Evolutionary conservation across 2,113 vertebrate species (phyloP), one percentile per base, ranked within the genome.

Genomic region (Neoarius graeffei): DNA sequence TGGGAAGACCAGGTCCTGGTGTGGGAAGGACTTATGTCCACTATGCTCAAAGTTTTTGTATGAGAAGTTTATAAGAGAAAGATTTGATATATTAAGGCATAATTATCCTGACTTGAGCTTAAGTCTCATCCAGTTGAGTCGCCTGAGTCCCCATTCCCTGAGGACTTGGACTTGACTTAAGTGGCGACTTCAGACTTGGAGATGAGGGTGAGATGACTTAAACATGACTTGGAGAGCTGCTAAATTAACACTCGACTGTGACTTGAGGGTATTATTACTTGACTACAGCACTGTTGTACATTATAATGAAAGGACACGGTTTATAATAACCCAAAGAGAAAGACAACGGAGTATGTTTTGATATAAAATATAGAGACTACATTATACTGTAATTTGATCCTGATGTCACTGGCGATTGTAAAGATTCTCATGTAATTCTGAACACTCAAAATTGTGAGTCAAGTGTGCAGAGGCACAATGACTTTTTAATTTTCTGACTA

Each of bases 401-500:
- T 87, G 87, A 82, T 89, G 87, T 88, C 87, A 91, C 82, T 85
- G 90, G 84, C 87, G 83, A 90, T 92, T 87, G 87, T 92, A 88
- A 88, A 91, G 85, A 93, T 90, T 93, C 89, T 89, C 88, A 93
- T 90, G 76, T 91, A 90, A 94, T 93, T 91, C 91, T 86, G 79
- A 89, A 69, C 87, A 89, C 88, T 92, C 87, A 35, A 59, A 82
- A 42, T 7, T 84, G 86, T 80, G 81, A 91, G 91, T 92, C 92
- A 88, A 87, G 90, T n/a, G 81, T 91, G 89, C 81, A 92, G 85
- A 90, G 90, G 79, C 7, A 84, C 90, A 87, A 94, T 92, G 89
- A 89, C 91, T 94, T 94, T 94, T 94, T 94, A 94, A 94, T 95
- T 93, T 93, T 91, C 90, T 59, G 66, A 93, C 90, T 92, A 90